Evolutionary conservation across 2,797 vertebrate species (phyloP).

Genomic region (Sebastes goodei): DNA sequence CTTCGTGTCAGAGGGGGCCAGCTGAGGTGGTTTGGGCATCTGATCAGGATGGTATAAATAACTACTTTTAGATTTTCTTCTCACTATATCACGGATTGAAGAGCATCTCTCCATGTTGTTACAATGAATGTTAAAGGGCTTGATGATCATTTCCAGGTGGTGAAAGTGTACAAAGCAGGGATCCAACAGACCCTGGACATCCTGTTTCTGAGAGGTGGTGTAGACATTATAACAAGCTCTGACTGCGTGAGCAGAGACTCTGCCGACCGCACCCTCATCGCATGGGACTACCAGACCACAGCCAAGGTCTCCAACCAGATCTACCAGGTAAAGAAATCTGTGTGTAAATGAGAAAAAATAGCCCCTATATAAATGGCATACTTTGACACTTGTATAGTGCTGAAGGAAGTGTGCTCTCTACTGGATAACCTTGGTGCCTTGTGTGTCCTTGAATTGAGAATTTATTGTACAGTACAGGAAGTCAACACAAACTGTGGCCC

Average conservation of each 20-base stretch:
- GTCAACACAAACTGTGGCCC: not conserved
- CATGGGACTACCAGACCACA: constrained; percentile 93
- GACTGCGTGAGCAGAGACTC: constrained; percentile 96
- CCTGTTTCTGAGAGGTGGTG: constrained; percentile 89
- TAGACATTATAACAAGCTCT: constrained; percentile 91
- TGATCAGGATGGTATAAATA: no score
- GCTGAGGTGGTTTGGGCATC: no score
- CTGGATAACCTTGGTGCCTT: not conserved
- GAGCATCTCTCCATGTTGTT: not conserved
- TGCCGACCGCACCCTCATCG: constrained; percentile 93
- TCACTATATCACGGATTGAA: no score
- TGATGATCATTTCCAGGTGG: constrained; percentile 75
- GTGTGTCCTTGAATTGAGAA: not conserved
- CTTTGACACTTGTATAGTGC: constrained; percentile 13
- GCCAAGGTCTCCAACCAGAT: constrained; percentile 98
- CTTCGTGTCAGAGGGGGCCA: no score
- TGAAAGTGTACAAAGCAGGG: constrained; percentile 89
- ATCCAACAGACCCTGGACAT: constrained; percentile 95
- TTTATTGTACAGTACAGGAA: not conserved
- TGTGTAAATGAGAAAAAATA: not conserved
- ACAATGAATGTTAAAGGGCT: no score
- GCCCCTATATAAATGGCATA: not conserved
- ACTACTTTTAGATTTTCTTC: no score
- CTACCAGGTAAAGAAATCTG: constrained; percentile 88
- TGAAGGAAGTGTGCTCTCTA: not conserved